Evolutionary conservation across 2,888 invertebrate species (phyloP).

Genomic region (Chrysolina haemoptera): DNA sequence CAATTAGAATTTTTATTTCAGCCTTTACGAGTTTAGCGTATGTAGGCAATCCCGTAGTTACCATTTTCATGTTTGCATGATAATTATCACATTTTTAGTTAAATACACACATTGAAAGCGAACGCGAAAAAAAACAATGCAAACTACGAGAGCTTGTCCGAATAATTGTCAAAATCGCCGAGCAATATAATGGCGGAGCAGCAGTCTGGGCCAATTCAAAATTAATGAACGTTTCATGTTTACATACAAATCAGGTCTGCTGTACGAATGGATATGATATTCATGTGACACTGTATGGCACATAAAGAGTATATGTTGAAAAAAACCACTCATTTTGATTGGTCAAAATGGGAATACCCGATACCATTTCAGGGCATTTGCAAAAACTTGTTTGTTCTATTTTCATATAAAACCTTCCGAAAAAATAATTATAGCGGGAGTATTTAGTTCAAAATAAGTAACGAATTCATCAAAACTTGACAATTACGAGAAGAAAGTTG

Average conservation of each 20-base stretch:
- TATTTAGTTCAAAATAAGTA: no score
- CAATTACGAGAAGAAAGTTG: no score
- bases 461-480: no score
- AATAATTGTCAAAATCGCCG: slow-evolving; percentile 21
- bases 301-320: slow-evolving; percentile 10
- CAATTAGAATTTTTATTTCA: not conserved
- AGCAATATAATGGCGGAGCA: slow-evolving; percentile 12
- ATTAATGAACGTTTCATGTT: slow-evolving; percentile 26
- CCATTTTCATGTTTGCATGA: not conserved
- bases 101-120: slow-evolving; percentile 1
- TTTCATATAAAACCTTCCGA: no score
- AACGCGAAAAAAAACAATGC: not conserved
- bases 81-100: not conserved
- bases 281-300: not conserved
- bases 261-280: slow-evolving; percentile 10
- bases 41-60: not conserved
- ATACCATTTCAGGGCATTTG: no score
- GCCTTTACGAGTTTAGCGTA: not conserved
- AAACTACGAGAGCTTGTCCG: slow-evolving; percentile 12
- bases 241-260: slow-evolving; percentile 28
- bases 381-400: no score
- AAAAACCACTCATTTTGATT: slow-evolving; percentile 3
- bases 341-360: not conserved
- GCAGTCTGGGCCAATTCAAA: slow-evolving; percentile 14
- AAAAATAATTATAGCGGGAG: no score